phyloP scores from a whole-genome alignment of 2,888 invertebrate genomes.

The Myopa tessellatipennis region DNA sequence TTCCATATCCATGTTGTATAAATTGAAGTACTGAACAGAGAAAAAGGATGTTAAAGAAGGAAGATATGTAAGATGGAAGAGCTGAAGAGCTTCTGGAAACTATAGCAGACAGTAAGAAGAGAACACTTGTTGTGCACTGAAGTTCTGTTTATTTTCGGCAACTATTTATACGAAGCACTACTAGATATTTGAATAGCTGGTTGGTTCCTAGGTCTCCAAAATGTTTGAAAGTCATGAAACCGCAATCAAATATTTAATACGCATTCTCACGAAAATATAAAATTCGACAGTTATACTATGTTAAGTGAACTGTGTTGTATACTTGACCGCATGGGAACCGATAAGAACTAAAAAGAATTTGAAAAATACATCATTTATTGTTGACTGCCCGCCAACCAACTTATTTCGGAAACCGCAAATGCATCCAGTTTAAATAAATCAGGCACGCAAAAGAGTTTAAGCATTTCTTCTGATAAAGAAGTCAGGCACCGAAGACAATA shows the following conservation, averaged over 20 bases:
- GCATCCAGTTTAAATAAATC: too few relatives aligned
- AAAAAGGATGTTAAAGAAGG: background rate
- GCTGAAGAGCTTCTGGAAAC: background rate
- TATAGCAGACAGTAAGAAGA: background rate
- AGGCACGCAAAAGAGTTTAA: too few relatives aligned
- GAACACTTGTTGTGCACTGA: constrained; percentile 26
- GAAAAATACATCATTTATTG: too few relatives aligned
- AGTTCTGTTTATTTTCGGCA: background rate
- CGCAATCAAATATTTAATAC: background rate
- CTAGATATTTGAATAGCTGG: background rate
- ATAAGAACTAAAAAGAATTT: too few relatives aligned
- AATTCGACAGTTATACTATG: too few relatives aligned
- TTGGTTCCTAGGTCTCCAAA: background rate
- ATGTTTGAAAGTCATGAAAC: background rate
- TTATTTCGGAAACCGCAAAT: too few relatives aligned
- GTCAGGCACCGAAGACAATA: too few relatives aligned
- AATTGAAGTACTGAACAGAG: background rate
- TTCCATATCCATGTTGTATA: constrained; percentile 45
- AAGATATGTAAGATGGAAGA: background rate
- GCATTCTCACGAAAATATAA: too few relatives aligned
- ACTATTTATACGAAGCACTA: constrained; percentile 12
- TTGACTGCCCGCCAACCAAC: too few relatives aligned
- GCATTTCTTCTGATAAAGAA: too few relatives aligned
- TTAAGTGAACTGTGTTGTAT: background rate
- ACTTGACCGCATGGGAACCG: background rate